Conservation (phyloP, 2,888 invertebrate species). For the Alviniconcha strummeri region DNA sequence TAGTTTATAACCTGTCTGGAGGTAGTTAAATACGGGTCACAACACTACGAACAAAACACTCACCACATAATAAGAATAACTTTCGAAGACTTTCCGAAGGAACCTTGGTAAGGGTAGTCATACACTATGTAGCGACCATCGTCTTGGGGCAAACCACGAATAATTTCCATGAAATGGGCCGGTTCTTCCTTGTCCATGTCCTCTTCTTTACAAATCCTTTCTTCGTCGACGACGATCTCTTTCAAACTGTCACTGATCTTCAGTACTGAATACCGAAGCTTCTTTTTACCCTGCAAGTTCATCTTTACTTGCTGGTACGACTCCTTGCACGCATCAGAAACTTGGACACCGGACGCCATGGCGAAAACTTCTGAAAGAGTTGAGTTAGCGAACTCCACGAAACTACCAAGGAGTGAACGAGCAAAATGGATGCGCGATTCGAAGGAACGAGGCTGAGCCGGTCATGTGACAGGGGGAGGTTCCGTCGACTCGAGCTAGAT, state of each 20-base stretch:
- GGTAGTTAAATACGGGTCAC: too few relatives aligned
- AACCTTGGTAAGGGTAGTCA: constrained; percentile 20
- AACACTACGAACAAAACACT: background rate
- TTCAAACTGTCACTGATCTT: background rate
- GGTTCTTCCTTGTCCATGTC: background rate
- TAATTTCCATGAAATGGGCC: constrained; percentile 2
- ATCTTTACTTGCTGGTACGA: constrained; percentile 15
- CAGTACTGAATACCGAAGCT: background rate
- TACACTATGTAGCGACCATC: constrained; percentile 28
- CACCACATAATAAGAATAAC: constrained; percentile 4
- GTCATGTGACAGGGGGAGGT: constrained; percentile 9
- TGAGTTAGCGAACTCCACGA: background rate
- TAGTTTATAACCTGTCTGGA: too few relatives aligned
- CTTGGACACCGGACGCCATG: constrained; percentile 19
- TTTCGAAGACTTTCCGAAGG: constrained; percentile 4
- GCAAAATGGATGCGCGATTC: background rate
- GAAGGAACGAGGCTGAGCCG: background rate
- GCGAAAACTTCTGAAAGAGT: background rate
- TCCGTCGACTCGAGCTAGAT: background rate
- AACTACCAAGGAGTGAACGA: background rate
- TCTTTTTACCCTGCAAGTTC: constrained; percentile 8
- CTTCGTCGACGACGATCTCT: constrained; percentile 8
- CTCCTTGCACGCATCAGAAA: background rate
- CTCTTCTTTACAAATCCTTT: background rate
- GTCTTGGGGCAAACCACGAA: constrained; percentile 13